Base-by-base conservation (phyloP, 2,888 invertebrate genomes). In the Halictus quadricinctus region DNA sequence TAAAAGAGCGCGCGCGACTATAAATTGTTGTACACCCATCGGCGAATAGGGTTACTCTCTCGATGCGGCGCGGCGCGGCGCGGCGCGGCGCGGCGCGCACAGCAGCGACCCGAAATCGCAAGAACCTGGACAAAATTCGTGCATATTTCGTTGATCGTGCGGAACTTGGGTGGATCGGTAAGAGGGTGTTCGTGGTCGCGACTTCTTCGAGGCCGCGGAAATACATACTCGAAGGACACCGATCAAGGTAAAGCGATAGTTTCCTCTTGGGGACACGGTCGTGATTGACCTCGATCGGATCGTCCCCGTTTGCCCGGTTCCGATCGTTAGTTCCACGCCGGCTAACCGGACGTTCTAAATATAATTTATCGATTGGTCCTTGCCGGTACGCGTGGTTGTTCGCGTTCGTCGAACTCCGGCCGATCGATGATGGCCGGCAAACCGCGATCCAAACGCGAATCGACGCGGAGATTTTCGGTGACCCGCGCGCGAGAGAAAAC, bases 281-380 rank as follows among this genome's bases (percentile, higher is more conserved):
- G 79, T 54, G 73, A 73, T 48, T 80, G 80, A 77, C 85, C 80
- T 81, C 87, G 87, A 87, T 87, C 87, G 84, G 72, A 88, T 89
- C 87, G 89, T 72, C 91, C 91, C 85, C 87, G 84, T 89, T 90
- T 72, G 70, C 82, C 25, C 72, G 70, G 75, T 81, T 88, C 84
- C 84, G 89, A 91, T 91, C 89, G 88, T 90, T 90, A 88, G 85
- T 90, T 88, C 85, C 80, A 75, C 87, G 81, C 70, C 82, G 87
- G 76, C 87, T 85, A 77, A 77, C 73, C 70, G 73, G 82, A 81
- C 80, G 82, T 69, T 84, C 89, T 89, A 89, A 91, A 89, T 90
- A 91, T 91, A 91, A 88, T 87, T 88, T 88, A 91, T 91, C 88
- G 89, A 90, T 85, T 89, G 83, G 84, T 79, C 88, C 88, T 91